Evolutionary conservation across 2,113 vertebrate species (phyloP), one percentile per base, ranked within the genome.

Genomic region (Anas platyrhynchos): DNA sequence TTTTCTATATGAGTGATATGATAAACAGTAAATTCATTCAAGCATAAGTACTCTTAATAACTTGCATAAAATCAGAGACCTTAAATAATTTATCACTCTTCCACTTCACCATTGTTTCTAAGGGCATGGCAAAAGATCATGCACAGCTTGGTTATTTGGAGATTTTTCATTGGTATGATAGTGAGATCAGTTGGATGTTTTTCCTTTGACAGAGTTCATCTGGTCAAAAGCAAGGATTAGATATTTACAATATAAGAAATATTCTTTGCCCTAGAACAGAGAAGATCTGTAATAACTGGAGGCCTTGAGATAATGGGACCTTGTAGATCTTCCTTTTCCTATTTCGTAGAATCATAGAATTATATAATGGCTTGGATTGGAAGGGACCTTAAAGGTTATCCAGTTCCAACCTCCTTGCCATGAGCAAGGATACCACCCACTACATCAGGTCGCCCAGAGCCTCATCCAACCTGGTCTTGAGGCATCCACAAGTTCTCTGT

Each of bases 11-110:
- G 15, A 54, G 62, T 2, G 27, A 85, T 59, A 73, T 2, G 27
- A 85, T 59, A 73, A 85, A 46, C 13, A 78, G 16, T 32, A 83
- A 89, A 54, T 46, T 94, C 8, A 88, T 79, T 56, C 88, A 94
- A 86, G 58, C 4, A 6, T 34, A 65, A 29, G 26, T 48, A 34
- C 75, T 79, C 34, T 61, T 16, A 38, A 62, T 69, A 79, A 6
- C 11, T 31, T 67, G 41, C 23, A 56, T 32, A 54, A 31, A 71
- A 85, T 21, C 46, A 77, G 20, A 85, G 25, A 72, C 17, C 29
- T 85, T 77, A 93, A 94, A 67, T 32, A 88, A 72, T 83, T 92
- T 66, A 5, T 17, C 52, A 18, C 8, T 80, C 88, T 66, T 4
- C 22, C 52, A 18, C 9, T 72, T 91, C 34, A 7, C 41, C 32